These are phyloP conservation scores for Xiphophorus couchianus DNA, from an alignment of 2,113 vertebrate species.

Conservation along the genomic window DNA sequence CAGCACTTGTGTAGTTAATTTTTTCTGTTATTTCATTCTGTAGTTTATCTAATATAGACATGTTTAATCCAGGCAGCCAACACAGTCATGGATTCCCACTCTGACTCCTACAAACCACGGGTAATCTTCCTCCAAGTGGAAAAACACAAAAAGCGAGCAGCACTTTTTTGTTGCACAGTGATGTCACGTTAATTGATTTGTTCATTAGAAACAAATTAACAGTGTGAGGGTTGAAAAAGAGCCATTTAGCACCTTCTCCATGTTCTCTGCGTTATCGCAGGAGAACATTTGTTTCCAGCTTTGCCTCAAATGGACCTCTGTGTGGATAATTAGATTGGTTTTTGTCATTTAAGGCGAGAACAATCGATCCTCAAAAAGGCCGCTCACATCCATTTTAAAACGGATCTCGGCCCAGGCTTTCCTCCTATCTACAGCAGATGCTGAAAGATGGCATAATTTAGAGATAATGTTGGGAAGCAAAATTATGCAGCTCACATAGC, in stretches of 20 bases:
- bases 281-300: constrained; percentile 38
- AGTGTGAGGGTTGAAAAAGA: constrained; percentile 51
- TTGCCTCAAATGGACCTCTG: constrained; percentile 13
- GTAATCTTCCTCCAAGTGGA: constrained; percentile 1
- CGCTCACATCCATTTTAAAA: constrained; percentile 26
- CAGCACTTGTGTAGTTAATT: neutral
- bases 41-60: neutral
- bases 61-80: neutral
- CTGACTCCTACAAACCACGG: constrained; percentile 1
- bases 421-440: neutral
- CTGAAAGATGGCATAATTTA: constrained; percentile 39
- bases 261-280: constrained; percentile 33
- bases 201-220: constrained; percentile 61
- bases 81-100: neutral
- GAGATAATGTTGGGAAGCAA: constrained; percentile 38
- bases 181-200: constrained; percentile 54
- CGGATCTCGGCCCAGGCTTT: constrained; percentile 10
- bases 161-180: constrained; percentile 9
- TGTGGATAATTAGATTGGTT: constrained; percentile 47
- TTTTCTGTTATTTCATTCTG: neutral
- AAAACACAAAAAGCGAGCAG: neutral
- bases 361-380: constrained; percentile 56
- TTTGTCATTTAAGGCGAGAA: constrained; percentile 43
- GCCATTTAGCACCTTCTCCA: constrained; percentile 45
- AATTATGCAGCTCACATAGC: constrained; percentile 21